Evolutionary conservation across 2,797 vertebrate genomes (phyloP), one percentile per base, ranked within the genome.

Genomic region (Sandelia bainsii): DNA sequence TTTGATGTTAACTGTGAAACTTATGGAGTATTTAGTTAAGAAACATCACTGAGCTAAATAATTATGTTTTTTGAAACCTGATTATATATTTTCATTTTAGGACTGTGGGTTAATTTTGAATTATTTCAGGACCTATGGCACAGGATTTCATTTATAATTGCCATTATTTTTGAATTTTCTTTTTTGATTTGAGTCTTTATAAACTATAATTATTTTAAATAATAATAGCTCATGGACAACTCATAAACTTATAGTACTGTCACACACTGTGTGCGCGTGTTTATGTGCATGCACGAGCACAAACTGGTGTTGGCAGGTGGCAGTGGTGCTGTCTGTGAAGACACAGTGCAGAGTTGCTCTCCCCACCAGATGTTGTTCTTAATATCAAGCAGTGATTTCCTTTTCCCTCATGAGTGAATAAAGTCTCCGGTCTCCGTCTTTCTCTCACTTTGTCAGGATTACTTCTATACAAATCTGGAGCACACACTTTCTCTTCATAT

Each of bases 361-460:
- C 62, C 25, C 25, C 45, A 51, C 61, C 81, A 86, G 80, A 88
- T 82, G 84, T 82, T 85, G 51, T 63, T 79, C 45, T 78, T 69
- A 81, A 77, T 70, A 72, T 72, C 50, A 69, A 70, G 64, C 69
- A 69, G 60, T 52, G 70, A 79, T 77, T 90, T 74, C 44, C 23
- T 72, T 81, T 57, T 69, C 59, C 62, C 62, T 69, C 73, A 34
- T 69, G 72, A 78, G 58, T 32, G 63, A 63, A 68, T 57, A 25
- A 54, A 56, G 25, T 66, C 60, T 84, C 59, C 66, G 48, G 67
- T 74, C 12, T 72, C 27, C 39, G 16, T 40, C 29, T 44, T 23
- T 25, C 65, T 74, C 65, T 68, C 59, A 68, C 22, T 51, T 69
- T 58, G 37, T 59, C 71, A 65, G 58, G 50, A 77, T 71, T 77